A percentile compares a stretch with the other conserved stretches of the same genome.
Conservation (phyloP, 2,797 vertebrate genomes). For the Sebastes itinus region DNA sequence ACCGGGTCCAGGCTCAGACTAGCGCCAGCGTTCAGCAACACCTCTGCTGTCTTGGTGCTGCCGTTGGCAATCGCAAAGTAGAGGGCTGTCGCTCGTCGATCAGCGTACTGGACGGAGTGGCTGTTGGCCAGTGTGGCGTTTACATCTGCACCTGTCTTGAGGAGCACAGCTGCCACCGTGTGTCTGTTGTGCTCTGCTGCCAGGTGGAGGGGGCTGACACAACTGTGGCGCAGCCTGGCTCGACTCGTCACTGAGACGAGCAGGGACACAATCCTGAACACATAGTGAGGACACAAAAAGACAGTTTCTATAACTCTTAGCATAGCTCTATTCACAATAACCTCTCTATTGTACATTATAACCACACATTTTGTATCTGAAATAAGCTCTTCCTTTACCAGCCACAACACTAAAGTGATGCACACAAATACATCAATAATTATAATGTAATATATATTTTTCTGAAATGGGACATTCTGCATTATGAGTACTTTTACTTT, state of each 20-base stretch:
- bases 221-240: slow-evolving; percentile 86
- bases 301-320: neutral
- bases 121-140: slow-evolving; percentile 85
- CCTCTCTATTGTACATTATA: neutral
- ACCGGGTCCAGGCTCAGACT: slow-evolving; percentile 88
- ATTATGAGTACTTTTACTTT: too few species aligned
- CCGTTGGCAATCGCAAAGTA: slow-evolving; percentile 89
- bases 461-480: too few species aligned
- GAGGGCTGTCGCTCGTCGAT: slow-evolving; percentile 87
- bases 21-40: slow-evolving; percentile 90
- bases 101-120: slow-evolving; percentile 86
- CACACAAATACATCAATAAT: too few species aligned
- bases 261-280: slow-evolving; percentile 89
- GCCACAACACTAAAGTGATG: too few species aligned
- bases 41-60: slow-evolving; percentile 82
- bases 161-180: slow-evolving; percentile 86
- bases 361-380: neutral
- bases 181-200: slow-evolving; percentile 90
- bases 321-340: neutral
- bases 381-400: too few species aligned
- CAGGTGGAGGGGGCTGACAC: slow-evolving; percentile 93
- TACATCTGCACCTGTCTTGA: slow-evolving; percentile 90
- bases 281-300: slow-evolving; percentile 2
- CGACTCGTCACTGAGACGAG: slow-evolving; percentile 92
- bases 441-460: too few species aligned